Evolutionary conservation across 2,113 vertebrate species (phyloP).

Genomic region (Phalacrocorax pelagicus): DNA sequence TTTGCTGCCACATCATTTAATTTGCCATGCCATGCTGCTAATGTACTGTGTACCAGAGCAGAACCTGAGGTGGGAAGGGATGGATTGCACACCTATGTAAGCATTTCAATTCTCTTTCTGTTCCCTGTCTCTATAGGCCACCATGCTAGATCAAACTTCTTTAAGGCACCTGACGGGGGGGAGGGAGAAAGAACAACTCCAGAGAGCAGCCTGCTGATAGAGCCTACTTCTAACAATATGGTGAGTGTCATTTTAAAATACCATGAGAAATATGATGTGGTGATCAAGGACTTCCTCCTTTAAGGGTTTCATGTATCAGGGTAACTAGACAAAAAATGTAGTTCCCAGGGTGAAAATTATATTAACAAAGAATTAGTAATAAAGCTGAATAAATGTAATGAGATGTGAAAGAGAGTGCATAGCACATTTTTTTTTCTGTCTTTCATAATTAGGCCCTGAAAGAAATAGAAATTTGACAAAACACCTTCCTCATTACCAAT

Average conservation of each 20-base stretch:
- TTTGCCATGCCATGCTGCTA: neutral
- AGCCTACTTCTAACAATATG: slow-evolving; percentile 42
- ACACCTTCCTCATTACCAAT: slow-evolving; percentile 56
- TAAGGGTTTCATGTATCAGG: slow-evolving; percentile 61
- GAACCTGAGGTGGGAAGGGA: neutral
- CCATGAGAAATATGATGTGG: slow-evolving; percentile 40
- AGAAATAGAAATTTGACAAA: slow-evolving; percentile 66
- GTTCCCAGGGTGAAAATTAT: slow-evolving; percentile 71
- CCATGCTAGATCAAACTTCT: slow-evolving; percentile 55
- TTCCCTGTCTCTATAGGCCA: slow-evolving; percentile 3
- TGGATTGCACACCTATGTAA: neutral
- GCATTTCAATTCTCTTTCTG: neutral
- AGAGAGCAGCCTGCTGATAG: slow-evolving; percentile 47
- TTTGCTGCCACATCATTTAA: neutral
- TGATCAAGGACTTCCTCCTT: slow-evolving; percentile 54
- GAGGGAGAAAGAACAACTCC: neutral
- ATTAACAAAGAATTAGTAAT: slow-evolving; percentile 75
- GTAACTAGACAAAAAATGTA: slow-evolving; percentile 68
- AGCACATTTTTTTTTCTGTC: slow-evolving; percentile 35
- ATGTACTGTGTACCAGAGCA: neutral
- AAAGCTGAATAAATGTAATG: slow-evolving; percentile 70
- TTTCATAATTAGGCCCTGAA: slow-evolving; percentile 70
- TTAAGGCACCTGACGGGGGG: slow-evolving; percentile 44
- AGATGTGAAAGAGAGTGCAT: slow-evolving; percentile 64
- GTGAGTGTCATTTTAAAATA: slow-evolving; percentile 57